A percentile compares a stretch with the other conserved stretches of the same genome.
Evolutionary conservation across 2,888 invertebrate genomes (phyloP).

Genomic region (Himalopsyche kuldschensis): DNA sequence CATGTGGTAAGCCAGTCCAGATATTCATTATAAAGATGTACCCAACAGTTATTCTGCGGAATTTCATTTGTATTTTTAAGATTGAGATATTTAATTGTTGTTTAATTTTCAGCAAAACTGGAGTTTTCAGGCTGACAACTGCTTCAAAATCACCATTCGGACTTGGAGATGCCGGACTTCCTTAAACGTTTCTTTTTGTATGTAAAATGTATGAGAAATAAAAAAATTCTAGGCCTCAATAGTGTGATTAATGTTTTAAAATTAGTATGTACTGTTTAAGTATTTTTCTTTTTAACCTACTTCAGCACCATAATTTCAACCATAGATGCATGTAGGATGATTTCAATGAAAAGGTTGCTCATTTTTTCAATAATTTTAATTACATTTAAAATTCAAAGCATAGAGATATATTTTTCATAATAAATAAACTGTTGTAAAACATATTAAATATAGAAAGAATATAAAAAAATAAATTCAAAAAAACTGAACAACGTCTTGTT

Average conservation of each 20-base stretch:
- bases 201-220: neutral
- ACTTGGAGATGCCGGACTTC: neutral
- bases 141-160: slow-evolving; percentile 15
- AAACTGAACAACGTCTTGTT: neutral
- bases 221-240: no score
- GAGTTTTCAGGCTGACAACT: slow-evolving; percentile 5
- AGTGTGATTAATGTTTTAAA: no score
- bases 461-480: neutral
- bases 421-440: neutral
- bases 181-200: neutral
- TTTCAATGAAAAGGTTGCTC: neutral
- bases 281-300: no score
- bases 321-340: neutral
- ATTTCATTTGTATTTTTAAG: no score
- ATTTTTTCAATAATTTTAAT: slow-evolving; percentile 11
- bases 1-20: no score
- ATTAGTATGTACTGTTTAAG: no score
- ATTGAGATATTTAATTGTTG: neutral
- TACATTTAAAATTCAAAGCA: neutral
- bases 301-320: no score
- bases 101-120: slow-evolving; percentile 3
- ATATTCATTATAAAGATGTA: no score
- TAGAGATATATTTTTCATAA: slow-evolving; percentile 1
- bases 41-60: no score
- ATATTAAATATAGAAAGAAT: neutral